These are phyloP conservation scores for Ifrita kowaldi DNA, from an alignment of 2,113 vertebrate species.

Conservation along the genomic window DNA sequence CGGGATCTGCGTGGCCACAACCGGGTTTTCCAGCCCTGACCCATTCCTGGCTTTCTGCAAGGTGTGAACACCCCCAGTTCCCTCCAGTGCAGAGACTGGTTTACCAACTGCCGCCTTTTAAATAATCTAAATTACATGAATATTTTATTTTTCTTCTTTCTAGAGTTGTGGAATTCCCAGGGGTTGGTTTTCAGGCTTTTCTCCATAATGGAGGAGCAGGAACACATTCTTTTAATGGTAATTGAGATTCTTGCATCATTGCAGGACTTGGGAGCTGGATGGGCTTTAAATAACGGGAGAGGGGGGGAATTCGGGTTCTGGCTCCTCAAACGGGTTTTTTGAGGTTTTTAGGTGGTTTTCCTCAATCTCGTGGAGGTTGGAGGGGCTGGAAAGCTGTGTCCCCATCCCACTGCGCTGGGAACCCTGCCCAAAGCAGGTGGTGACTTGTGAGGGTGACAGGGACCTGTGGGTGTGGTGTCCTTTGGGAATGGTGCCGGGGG, in stretches of 20 bases:
- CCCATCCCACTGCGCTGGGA: not conserved
- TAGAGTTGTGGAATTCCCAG: not conserved
- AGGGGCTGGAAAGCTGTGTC: accelerated
- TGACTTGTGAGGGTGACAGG: not conserved
- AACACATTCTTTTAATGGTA: not conserved
- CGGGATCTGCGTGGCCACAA: accelerated
- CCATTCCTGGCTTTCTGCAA: not conserved
- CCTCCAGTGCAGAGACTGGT: not conserved
- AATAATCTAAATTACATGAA: not conserved
- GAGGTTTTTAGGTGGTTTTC: not conserved
- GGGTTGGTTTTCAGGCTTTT: constrained; percentile 12
- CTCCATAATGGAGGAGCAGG: not conserved
- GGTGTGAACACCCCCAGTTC: not conserved
- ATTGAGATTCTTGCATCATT: not conserved
- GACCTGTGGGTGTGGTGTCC: not conserved
- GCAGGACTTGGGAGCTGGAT: not conserved
- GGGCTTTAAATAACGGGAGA: not conserved
- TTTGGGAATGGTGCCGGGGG: not conserved
- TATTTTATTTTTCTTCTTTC: constrained; percentile 3
- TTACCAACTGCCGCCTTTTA: not conserved
- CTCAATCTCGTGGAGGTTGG: accelerated
- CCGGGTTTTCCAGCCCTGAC: not conserved
- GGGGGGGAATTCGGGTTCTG: not conserved
- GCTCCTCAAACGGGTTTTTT: accelerated
- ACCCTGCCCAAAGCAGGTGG: not conserved